Conservation (phyloP, 2,797 vertebrate genomes). For the Enteromius anoplus region DNA sequence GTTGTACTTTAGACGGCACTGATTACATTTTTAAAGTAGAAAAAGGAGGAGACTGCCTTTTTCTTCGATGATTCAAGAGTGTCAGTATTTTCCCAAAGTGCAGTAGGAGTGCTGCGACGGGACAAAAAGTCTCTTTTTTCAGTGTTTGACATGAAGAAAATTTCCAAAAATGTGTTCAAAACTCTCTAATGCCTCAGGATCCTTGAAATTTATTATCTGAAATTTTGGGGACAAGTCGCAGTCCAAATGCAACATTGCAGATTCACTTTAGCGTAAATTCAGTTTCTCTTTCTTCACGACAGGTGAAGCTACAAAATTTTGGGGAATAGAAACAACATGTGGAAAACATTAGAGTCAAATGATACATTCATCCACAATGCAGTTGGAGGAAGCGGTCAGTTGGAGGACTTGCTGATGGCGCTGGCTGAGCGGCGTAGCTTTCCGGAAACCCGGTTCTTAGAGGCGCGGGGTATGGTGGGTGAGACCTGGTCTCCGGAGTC, state of each 20-base stretch:
- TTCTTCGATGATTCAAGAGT: background rate
- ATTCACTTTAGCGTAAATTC: constrained; percentile 10
- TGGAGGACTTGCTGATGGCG: constrained; percentile 82
- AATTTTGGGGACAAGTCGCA: background rate
- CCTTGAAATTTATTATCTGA: background rate
- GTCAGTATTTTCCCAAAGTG: constrained; percentile 5
- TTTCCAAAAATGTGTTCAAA: background rate
- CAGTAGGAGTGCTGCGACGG: background rate
- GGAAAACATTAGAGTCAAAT: constrained; percentile 31
- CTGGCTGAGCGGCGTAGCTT: constrained; percentile 80
- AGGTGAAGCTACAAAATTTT: constrained; percentile 35
- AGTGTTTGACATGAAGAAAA: constrained; percentile 26
- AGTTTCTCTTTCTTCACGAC: background rate
- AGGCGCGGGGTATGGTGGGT: constrained; percentile 74
- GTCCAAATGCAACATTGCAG: constrained; percentile 1
- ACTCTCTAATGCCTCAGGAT: background rate
- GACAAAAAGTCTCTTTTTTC: background rate
- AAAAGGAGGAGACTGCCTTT: background rate
- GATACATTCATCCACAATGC: constrained; percentile 60
- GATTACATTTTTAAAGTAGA: constrained; percentile 62
- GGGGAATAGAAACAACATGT: constrained; percentile 59
- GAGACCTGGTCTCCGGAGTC: constrained; percentile 73
- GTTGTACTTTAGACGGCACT: constrained; percentile 64
- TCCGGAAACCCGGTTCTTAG: constrained; percentile 76
- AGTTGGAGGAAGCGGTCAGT: constrained; percentile 69